phyloP scores from a whole-genome alignment of 2,888 invertebrate species.

The Temnothorax rugatulus region DNA sequence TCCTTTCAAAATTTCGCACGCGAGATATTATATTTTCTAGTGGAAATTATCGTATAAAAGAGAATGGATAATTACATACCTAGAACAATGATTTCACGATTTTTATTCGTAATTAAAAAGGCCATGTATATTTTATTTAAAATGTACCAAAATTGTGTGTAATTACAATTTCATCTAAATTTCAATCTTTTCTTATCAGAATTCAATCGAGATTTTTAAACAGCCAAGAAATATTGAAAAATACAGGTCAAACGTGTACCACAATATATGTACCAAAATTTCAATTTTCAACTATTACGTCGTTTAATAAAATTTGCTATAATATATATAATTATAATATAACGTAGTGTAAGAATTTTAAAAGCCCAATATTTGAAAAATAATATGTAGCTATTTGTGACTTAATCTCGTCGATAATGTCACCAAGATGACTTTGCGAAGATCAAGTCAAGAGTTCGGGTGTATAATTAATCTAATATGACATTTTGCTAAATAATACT shows the following conservation, averaged over 20 bases:
- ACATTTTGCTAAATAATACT: constrained; percentile 1
- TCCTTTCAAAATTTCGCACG: background rate
- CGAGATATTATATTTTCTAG: background rate
- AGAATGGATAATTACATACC: background rate
- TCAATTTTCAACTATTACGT: background rate
- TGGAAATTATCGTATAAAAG: background rate
- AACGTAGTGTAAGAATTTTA: background rate
- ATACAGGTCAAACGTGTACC: background rate
- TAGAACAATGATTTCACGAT: background rate
- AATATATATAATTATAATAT: background rate
- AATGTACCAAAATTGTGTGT: background rate
- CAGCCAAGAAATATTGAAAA: background rate
- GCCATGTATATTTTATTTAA: background rate
- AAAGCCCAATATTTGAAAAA: background rate
- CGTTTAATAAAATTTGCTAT: background rate
- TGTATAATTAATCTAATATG: background rate
- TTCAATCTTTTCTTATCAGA: background rate
- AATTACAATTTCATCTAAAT: background rate
- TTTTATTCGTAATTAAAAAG: background rate
- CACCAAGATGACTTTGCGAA: background rate
- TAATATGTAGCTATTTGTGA: background rate
- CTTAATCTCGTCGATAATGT: background rate
- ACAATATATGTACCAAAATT: background rate
- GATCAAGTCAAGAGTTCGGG: background rate
- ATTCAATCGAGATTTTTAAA: background rate